Conservation (phyloP, 2,113 vertebrate species). For the Silurus glanis region DNA sequence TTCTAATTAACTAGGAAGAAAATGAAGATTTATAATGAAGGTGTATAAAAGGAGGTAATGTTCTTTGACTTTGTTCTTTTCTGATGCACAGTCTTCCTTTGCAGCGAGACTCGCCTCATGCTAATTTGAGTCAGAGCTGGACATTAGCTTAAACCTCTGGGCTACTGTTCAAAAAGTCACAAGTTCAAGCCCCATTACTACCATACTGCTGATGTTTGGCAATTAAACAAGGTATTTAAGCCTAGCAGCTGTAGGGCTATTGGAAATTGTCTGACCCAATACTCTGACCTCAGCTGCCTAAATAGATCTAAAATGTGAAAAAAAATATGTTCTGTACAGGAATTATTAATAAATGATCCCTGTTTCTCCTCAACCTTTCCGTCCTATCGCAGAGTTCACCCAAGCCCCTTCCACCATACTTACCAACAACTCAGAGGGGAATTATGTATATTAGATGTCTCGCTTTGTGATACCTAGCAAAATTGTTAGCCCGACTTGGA, state of each 20-base stretch:
- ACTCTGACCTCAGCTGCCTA: neutral
- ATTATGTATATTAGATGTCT: neutral
- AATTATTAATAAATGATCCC: neutral
- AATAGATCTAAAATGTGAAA: neutral
- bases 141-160: neutral
- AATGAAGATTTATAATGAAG: neutral
- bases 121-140: neutral
- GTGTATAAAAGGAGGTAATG: neutral
- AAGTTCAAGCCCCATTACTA: neutral
- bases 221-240: too few species aligned
- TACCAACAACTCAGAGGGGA: neutral
- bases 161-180: neutral
- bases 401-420: neutral
- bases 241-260: neutral
- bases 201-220: neutral
- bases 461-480: neutral
- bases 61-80: neutral
- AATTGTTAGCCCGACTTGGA: neutral
- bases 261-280: neutral
- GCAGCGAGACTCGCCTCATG: neutral
- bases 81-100: neutral
- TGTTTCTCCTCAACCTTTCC: neutral
- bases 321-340: neutral
- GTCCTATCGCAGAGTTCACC: neutral
- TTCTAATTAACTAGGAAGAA: too few species aligned